Conservation (phyloP, 2,797 vertebrate genomes). For the Sebastes cheni region DNA sequence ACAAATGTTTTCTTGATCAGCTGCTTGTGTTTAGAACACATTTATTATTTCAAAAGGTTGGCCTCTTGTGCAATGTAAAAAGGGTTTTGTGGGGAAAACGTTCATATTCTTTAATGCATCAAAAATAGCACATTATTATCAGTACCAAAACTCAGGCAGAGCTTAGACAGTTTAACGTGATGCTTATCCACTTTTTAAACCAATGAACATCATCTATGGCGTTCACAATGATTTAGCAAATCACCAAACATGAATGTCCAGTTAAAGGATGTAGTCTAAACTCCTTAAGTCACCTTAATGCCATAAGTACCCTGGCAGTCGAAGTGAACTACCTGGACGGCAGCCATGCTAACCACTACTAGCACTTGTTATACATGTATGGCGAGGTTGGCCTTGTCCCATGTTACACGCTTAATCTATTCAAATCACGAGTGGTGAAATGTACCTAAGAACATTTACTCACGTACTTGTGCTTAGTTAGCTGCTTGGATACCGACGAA, state of each 20-base stretch:
- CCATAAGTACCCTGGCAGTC: slow-evolving; percentile 2
- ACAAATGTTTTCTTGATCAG: not conserved
- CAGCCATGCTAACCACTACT: slow-evolving; percentile 38
- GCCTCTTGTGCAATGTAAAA: not conserved
- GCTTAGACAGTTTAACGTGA: not conserved
- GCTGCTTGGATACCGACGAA: not conserved
- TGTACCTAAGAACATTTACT: not conserved
- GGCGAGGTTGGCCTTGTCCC: not conserved
- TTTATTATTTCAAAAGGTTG: not conserved
- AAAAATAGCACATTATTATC: not conserved
- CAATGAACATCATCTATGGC: not conserved
- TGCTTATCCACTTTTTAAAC: not conserved
- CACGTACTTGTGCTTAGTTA: not conserved
- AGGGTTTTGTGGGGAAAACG: not conserved
- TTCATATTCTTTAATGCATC: not conserved
- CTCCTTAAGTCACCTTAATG: not conserved
- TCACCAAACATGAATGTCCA: not conserved
- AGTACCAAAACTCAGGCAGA: not conserved
- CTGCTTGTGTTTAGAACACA: not conserved
- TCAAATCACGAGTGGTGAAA: not conserved
- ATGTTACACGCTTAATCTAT: not conserved
- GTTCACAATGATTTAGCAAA: not conserved
- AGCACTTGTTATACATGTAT: not conserved
- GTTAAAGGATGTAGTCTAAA: not conserved
- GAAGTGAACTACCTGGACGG: slow-evolving; percentile 55